Evolutionary conservation across 2,113 vertebrate species (phyloP).

Genomic region (human (Homo sapiens)): DNA sequence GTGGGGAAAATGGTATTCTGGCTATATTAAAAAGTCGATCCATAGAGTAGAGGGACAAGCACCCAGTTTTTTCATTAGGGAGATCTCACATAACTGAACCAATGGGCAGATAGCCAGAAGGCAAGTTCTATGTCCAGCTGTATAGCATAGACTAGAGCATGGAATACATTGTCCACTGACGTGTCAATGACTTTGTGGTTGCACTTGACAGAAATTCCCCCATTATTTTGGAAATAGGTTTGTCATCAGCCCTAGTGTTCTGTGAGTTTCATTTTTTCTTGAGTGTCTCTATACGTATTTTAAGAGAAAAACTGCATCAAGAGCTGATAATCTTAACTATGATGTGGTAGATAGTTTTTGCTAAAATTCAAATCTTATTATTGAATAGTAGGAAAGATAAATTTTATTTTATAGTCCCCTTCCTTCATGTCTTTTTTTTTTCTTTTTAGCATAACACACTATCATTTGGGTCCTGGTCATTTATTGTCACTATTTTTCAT

Average conservation of each 20-base stretch:
- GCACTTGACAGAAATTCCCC: neutral
- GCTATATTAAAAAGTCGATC: neutral
- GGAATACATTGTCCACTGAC: neutral
- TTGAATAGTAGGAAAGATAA: neutral
- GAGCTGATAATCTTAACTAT: neutral
- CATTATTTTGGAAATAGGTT: neutral
- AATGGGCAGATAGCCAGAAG: neutral
- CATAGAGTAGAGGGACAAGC: neutral
- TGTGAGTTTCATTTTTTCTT: neutral
- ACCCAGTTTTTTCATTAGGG: neutral
- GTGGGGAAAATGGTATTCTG: neutral
- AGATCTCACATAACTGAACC: neutral
- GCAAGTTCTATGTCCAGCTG: neutral
- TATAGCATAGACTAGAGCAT: neutral
- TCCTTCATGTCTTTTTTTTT: neutral
- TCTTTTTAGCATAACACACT: neutral
- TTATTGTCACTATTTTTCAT: neutral
- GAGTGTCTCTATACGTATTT: neutral
- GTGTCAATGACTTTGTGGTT: neutral
- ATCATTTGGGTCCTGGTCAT: neutral
- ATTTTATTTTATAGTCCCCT: neutral
- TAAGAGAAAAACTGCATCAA: neutral
- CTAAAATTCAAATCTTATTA: neutral
- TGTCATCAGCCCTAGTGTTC: neutral
- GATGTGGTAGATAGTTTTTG: neutral